Base-by-base conservation (phyloP, 2,888 invertebrate species). In the Ormyrus labotus region DNA sequence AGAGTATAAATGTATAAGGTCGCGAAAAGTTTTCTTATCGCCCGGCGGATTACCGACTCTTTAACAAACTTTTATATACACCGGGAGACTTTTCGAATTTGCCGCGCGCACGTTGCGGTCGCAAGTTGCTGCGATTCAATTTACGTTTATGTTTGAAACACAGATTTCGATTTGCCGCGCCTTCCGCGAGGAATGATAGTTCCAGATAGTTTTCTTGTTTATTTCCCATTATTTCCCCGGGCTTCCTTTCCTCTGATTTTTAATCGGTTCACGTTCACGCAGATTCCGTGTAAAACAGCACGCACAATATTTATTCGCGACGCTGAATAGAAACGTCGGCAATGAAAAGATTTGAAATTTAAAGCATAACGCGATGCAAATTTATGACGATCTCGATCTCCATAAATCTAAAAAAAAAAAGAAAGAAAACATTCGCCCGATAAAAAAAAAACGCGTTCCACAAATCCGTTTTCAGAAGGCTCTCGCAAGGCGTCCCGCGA, bases 51-150 rank as follows among this genome's bases (percentile, higher is more conserved):
- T 84, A 85, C 83, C 81, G 82, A 81, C 81, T 83, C 82, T 84
- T 83, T 84, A 84, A 84, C 86, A 83, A 84, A 83, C 84, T 84
- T 83, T 72, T 81, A 74, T 81, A 74, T 82, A 71, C 67, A 81
- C 70, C 53, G 70, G 63, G 19, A 57, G 75, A 76, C 63, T 80
- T 80, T 79, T 75, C 57, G 65, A 80, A 80, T 75, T 81, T 71
- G 61, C 67, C 6, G 60, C 13, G 65, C 61, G 48, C 45, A 67
- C 61, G 13, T 47, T 34, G 45, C 10, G 48, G 13, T 55, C 65
- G 19, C 64, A 60, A 72, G 47, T 80, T 65, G 60, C n/a, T 7
- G 58, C 70, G 70, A 80, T 77, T 82, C 77, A 74, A 80, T 82
- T 80, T 82, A 77, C 77, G 13, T 82, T 82, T 71, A 64, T 73